A percentile compares a stretch with the other conserved stretches of the same genome.
Evolutionary conservation across 2,113 vertebrate species (phyloP).

Genomic region (Manacus vitellinus): DNA sequence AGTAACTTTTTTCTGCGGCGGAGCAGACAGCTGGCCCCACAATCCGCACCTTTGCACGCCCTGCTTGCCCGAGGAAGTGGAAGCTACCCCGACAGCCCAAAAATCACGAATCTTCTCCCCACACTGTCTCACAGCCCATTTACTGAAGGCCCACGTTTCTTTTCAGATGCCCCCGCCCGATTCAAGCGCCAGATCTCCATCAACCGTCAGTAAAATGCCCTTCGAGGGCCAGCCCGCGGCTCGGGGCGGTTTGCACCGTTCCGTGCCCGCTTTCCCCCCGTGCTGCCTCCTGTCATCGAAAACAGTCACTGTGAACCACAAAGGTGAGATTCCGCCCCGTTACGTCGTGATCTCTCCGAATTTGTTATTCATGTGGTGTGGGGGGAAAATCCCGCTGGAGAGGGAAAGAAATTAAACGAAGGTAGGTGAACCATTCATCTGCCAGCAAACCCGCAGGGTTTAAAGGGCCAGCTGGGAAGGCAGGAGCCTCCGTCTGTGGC

Average conservation of each 20-base stretch:
- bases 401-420: neutral
- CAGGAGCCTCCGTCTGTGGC: neutral
- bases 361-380: fast-evolving
- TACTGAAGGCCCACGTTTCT: neutral
- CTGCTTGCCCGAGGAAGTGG: neutral
- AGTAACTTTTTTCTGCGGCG: no score
- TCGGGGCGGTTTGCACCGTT: neutral
- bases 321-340: neutral
- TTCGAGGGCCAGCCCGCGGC: neutral
- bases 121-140: neutral
- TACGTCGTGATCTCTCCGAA: neutral
- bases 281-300: neutral
- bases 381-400: neutral
- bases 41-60: neutral
- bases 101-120: neutral
- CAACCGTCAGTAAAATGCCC: neutral
- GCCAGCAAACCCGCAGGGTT: neutral
- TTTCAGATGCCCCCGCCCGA: neutral
- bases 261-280: neutral
- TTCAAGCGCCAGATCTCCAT: neutral
- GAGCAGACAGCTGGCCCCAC: no score
- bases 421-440: neutral
- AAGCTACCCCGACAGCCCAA: neutral
- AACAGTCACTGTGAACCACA: neutral
- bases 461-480: neutral